Base-by-base conservation (phyloP, 2,797 vertebrate genomes). In the Tauraco hartlaubi region DNA sequence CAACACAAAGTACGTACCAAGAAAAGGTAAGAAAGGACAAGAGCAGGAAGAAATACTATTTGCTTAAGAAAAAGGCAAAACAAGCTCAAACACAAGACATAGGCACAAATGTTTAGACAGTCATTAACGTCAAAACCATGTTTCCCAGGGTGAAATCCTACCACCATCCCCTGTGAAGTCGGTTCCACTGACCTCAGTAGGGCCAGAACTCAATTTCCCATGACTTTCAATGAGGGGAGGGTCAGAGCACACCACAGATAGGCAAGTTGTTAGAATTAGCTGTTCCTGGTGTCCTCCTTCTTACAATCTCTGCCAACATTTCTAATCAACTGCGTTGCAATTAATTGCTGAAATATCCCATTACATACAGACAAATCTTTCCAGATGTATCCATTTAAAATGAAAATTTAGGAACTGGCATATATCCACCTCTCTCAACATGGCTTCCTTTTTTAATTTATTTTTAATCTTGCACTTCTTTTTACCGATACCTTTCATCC, bases 401-500 rank as follows among this genome's bases (percentile, higher is more conserved):
- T 11, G 8, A 81, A 43, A 90, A 84, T 49, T 92, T 54, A 71
- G 59, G 10, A 76, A 15, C 55, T 79, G 52, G 37, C 31, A 31
- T 69, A 93, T 90, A 69, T 48, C 9, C 59, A 67, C 55, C 22
- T 59, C 59, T 83, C 29, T 85, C 2, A 0, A 76, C 20, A 73
- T 77, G 29, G 12, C 15, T 93, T 90, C 16, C 13, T 1, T 82
- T 87, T 95, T 67, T 48, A 76, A 94, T 92, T 92, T 88, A 92
- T 95, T 94, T 97, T 93, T 94, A 88, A 88, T 95, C 90, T 76
- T 72, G 28, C 39, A 67, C 29, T 78, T 91, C 37, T 35, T 94
- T 93, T 64, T 73, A 37, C 49, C 9, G 6, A 9, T 19, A 74
- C 15, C 80, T 94, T 97, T 96, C 69, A 92, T 90, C 83, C 56